Base-by-base conservation (phyloP, 1,140 invertebrate genomes). In the Listronotus bonariensis region DNA sequence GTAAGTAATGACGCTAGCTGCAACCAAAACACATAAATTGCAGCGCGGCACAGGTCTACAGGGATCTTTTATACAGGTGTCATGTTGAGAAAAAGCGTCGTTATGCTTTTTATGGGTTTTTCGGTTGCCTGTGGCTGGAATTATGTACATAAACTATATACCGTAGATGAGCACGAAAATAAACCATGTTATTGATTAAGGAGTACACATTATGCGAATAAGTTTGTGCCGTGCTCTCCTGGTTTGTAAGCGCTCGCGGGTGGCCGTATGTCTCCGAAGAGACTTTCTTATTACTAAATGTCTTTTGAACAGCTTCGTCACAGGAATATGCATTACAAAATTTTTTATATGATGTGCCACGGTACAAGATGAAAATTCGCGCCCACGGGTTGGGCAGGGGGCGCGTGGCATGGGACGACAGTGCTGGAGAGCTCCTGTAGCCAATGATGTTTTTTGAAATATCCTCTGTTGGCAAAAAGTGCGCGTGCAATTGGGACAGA, bases 251-350 rank as follows among this genome's bases (percentile, higher is more conserved):
- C 12, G 43, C 43, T 46, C 14, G 43, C 18, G 14, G 18, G 43
- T 9, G 43, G 43, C 43, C 14, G 18, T 20, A 46, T 46, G 43
- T 17, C 14, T 46, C 14, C 14, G 14, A 17, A 46, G 18, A 46
- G n/a, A 20, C 43, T 46, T 46, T 46, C 43, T 46, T 46, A 46
- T 46, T 46, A 9, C 43, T 46, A 46, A 46, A 46, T 3, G 43
- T 17, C 43, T n/a, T 17, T 12, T 15, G 43, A 46, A 46, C 43
- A 46, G 12, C 14, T n/a, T n/a, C 43, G 43, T 46, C 43, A 20
- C 43, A 46, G 14, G 43, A 46, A 46, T 46, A 15, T 15, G 43
- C 18, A 1, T 46, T 46, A 20, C 43, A 46, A 46, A 46, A 46
- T 12, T 46, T n/a, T n/a, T 46, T 9, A 46, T 17, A 46, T 46